A percentile compares a stretch with the other conserved stretches of the same genome.
Conservation (phyloP, 2,113 vertebrate species). For the Gila orcuttii region DNA sequence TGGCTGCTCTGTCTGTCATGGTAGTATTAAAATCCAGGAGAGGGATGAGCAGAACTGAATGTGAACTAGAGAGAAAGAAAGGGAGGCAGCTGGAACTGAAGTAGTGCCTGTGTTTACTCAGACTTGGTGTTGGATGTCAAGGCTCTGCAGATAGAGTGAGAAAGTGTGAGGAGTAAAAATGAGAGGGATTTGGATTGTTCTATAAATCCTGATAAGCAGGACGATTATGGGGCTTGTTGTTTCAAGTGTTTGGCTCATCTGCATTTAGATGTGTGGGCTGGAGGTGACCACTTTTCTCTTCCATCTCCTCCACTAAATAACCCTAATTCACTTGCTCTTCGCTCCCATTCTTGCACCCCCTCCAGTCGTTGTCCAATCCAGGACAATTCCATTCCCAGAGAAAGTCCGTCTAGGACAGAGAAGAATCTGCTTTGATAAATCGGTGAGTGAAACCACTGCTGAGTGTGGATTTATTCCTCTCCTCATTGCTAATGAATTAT, state of each 20-base stretch:
- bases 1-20: slow-evolving; percentile 68
- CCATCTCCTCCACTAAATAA: slow-evolving; percentile 20
- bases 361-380: not conserved
- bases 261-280: not conserved
- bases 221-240: not conserved
- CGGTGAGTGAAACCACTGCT: not conserved
- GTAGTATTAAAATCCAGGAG: slow-evolving; percentile 70
- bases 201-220: slow-evolving; percentile 18
- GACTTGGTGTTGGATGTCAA: slow-evolving; percentile 45
- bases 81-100: slow-evolving; percentile 32
- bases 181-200: slow-evolving; percentile 61
- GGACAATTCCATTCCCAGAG: not conserved
- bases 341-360: not conserved
- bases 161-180: slow-evolving; percentile 28
- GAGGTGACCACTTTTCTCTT: not conserved
- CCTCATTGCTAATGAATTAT: not conserved
- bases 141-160: slow-evolving; percentile 51
- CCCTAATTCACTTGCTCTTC: slow-evolving; percentile 47
- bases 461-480: not conserved
- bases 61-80: slow-evolving; percentile 52
- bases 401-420: not conserved
- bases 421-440: not conserved
- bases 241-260: slow-evolving; percentile 21
- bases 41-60: slow-evolving; percentile 62
- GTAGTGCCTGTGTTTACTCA: slow-evolving; percentile 65